Conservation (phyloP, 2,888 invertebrate genomes). For the Dryococelus australis region DNA sequence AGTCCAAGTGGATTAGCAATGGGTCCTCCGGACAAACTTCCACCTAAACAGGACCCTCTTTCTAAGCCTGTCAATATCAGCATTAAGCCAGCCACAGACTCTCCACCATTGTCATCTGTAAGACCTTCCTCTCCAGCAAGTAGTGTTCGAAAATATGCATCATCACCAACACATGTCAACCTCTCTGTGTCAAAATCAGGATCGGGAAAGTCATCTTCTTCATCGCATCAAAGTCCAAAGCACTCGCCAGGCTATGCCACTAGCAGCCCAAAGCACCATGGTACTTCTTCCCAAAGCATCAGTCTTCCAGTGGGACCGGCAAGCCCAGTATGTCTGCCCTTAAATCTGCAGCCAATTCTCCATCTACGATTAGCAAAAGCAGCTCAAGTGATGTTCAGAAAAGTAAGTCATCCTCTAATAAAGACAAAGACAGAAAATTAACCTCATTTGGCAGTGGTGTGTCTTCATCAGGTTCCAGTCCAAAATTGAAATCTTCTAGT, state of each 20-base stretch:
- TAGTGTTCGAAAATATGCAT: conserved; percentile 72
- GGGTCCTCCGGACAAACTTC: conserved; percentile 85
- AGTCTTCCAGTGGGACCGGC: conserved; percentile 73
- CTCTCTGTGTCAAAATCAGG: conserved; percentile 34
- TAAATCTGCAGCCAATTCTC: conserved; percentile 72
- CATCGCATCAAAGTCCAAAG: conserved; percentile 66
- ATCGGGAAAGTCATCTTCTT: conserved; percentile 36
- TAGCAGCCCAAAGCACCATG: conserved; percentile 81
- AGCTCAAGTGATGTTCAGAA: conserved; percentile 38
- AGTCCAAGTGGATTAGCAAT: conserved; percentile 65
- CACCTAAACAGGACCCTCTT: conserved; percentile 74
- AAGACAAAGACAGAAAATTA: conserved; percentile 66
- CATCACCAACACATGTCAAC: conserved; percentile 70
- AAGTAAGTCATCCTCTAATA: conserved; percentile 46
- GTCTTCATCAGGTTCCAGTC: conserved; percentile 66
- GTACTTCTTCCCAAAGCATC: conserved; percentile 81
- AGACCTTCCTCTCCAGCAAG: conserved; percentile 70
- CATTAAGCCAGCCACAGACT: conserved; percentile 72
- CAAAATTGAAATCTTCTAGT: conserved; percentile 70
- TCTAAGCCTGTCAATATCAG: conserved; percentile 77
- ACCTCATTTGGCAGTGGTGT: conserved; percentile 45
- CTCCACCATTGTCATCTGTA: conserved; percentile 59
- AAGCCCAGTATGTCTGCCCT: conserved; percentile 90
- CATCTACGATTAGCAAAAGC: conserved; percentile 38
- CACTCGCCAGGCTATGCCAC: conserved; percentile 68